Percentiles rank a stretch among this genome's conserved stretches.
Conservation (phyloP, 2,797 vertebrate genomes). For the Ptychobarbus kaznakovi region DNA sequence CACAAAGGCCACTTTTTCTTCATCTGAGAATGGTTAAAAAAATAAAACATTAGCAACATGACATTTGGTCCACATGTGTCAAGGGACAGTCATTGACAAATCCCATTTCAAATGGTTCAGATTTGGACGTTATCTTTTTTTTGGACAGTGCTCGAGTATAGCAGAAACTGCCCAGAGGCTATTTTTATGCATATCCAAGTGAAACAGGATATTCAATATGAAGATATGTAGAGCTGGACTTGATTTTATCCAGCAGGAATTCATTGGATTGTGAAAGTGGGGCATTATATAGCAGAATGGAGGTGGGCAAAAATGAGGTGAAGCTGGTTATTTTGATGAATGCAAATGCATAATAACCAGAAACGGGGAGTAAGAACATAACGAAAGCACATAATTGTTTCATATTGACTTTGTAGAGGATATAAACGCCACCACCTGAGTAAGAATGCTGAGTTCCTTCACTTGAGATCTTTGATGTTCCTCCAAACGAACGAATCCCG, state of each 20-base stretch:
- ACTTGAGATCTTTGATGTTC: conserved; percentile 88
- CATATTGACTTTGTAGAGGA: not conserved
- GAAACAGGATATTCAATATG: not conserved
- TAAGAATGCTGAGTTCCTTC: conserved; percentile 98
- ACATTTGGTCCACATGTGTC: conserved; percentile 18
- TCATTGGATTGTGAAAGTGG: not conserved
- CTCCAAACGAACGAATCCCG: conserved; percentile 94
- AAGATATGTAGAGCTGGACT: not conserved
- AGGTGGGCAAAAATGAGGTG: not conserved
- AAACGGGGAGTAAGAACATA: not conserved
- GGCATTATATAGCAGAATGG: not conserved
- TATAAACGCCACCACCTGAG: conserved; percentile 78
- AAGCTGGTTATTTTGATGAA: not conserved
- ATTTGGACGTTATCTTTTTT: not conserved
- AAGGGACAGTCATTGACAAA: not conserved
- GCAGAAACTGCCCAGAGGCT: not conserved
- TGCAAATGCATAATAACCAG: not conserved
- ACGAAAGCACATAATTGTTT: not conserved
- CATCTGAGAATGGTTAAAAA: conserved; percentile 79
- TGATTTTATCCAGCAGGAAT: not conserved
- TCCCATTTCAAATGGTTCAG: not conserved
- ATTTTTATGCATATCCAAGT: not conserved
- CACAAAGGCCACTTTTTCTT: conserved; percentile 97
- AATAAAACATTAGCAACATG: conserved; percentile 31
- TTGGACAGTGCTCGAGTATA: not conserved